Evolutionary conservation across 2,113 vertebrate species (phyloP), one percentile per base, ranked within the genome.

Genomic region (Grammomys surdaster): DNA sequence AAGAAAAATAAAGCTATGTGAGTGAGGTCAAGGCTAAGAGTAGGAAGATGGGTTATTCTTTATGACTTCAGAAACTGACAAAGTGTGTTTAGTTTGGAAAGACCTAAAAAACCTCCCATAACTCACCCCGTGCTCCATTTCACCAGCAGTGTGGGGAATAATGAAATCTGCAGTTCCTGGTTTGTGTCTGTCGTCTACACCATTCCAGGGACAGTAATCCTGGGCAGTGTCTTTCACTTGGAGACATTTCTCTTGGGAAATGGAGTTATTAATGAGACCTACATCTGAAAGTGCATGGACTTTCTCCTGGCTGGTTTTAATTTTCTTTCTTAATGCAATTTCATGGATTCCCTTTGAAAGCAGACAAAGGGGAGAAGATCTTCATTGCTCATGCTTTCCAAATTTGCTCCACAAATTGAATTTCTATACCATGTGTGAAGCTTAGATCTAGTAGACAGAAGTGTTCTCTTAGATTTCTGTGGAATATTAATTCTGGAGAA

Each of bases 41-140:
- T 87, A 94, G 73, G 95, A 95, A 95, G 92, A 96, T 65, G 81
- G 87, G 72, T 96, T 96, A 95, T 97, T 96, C 95, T 95, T 97
- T 97, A 95, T 81, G 95, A 97, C 96, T 96, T 93, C 93, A 94
- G 97, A 98, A 96, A 72, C 92, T 97, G 63, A 94, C 94, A 96
- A 96, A 97, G 91, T 96, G 0, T 97, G 31, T 96, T 98, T 97
- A 95, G 91, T 93, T 95, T 89, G 97, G 97, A 96, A 78, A 87
- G 70, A 97, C 97, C 96, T 91, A 92, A 98, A 97, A 97, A 93
- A 95, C 95, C 97, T 97, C 95, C 56, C 4, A 2, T 98, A 97
- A 95, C 48, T 95, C 54, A 97, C 51, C 65, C 94, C 81, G 46
- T 67, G 67, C 94, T 65, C 58, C 95, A 96, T 92, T 96, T 98